These are phyloP conservation scores for Periparus ater DNA, from an alignment of 2,797 vertebrate species.

Conservation along the genomic window DNA sequence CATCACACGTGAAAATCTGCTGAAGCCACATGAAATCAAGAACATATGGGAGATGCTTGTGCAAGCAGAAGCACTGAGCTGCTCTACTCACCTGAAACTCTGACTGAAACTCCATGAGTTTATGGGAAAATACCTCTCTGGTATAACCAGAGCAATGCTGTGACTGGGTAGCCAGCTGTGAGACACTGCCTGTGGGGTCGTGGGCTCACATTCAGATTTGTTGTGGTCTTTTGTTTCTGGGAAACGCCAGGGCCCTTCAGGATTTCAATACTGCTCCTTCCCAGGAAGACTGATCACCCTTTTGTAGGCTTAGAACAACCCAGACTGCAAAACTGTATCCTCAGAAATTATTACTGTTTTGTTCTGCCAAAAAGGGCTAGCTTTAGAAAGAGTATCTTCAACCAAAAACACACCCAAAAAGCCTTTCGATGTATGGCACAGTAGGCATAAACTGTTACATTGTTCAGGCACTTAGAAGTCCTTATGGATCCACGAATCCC, in stretches of 20 bases:
- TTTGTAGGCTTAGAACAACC: background rate
- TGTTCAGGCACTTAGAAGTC: background rate
- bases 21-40: background rate
- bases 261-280: background rate
- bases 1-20: background rate
- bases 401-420: background rate
- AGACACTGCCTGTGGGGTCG: background rate
- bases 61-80: background rate
- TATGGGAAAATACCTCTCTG: background rate
- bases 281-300: background rate
- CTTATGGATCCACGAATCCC: background rate
- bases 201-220: fast-evolving
- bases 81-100: background rate
- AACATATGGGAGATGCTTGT: background rate
- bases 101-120: background rate
- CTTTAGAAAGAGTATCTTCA: background rate
- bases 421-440: background rate
- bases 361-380: background rate
- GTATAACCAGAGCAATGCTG: background rate
- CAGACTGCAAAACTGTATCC: background rate
- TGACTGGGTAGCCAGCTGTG: background rate
- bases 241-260: background rate
- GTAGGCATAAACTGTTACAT: background rate
- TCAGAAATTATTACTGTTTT: background rate
- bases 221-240: background rate